Conservation (phyloP, 2,113 vertebrate genomes). For the Orycteropus afer region DNA sequence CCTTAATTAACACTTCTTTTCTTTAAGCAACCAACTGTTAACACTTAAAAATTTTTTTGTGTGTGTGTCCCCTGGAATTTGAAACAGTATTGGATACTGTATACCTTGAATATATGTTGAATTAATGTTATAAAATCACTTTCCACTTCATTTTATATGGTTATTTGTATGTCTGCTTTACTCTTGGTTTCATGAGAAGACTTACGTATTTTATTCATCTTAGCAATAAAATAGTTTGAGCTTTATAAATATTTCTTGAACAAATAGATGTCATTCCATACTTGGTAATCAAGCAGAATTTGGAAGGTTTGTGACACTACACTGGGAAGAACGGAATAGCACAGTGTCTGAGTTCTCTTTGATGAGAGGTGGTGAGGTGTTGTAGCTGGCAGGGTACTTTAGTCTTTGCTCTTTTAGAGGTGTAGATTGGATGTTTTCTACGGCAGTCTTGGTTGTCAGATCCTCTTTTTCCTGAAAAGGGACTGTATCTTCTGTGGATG, state of each 20-base stretch:
- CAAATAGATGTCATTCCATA: not conserved
- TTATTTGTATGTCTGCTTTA: not conserved
- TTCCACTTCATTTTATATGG: not conserved
- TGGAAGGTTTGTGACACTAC: constrained; percentile 22
- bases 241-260: constrained; percentile 29
- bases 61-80: not conserved
- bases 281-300: not conserved
- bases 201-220: not conserved
- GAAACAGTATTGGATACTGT: not conserved
- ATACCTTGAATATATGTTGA: not conserved
- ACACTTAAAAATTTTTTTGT: no score
- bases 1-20: not conserved
- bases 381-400: not conserved
- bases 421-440: not conserved
- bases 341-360: not conserved
- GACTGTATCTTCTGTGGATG: not conserved
- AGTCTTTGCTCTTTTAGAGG: not conserved
- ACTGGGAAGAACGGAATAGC: not conserved
- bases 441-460: not conserved
- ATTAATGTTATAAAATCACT: not conserved
- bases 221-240: not conserved
- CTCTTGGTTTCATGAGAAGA: not conserved
- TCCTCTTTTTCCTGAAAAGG: not conserved
- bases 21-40: not conserved
- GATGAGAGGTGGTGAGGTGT: not conserved